Conservation (phyloP, 2,888 invertebrate species). For the Agapostemon virescens region DNA sequence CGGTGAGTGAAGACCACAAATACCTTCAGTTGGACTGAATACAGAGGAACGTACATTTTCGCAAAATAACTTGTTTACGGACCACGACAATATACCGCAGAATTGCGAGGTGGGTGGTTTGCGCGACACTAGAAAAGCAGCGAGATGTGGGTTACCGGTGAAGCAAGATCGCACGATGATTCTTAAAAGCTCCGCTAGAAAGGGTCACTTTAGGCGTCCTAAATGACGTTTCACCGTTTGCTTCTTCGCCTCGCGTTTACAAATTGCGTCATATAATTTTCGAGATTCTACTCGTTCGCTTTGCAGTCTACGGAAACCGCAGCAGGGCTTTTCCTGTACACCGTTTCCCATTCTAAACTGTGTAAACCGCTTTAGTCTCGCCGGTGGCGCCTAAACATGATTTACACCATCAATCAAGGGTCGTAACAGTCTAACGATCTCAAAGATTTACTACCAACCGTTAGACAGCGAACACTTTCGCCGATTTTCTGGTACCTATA, state of each 20-base stretch:
- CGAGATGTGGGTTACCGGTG: constrained; percentile 49
- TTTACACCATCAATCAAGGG: neutral
- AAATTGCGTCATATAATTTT: constrained; percentile 49
- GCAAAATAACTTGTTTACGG: neutral
- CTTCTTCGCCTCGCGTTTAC: constrained; percentile 28
- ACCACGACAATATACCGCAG: neutral
- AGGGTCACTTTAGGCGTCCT: constrained; percentile 51
- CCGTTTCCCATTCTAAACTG: neutral
- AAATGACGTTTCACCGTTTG: constrained; percentile 55
- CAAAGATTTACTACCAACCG: neutral
- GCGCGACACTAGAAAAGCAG: neutral
- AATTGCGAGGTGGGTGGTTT: neutral
- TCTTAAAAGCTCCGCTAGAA: constrained; percentile 50
- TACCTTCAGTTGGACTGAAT: neutral
- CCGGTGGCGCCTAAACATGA: neutral
- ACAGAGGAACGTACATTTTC: neutral
- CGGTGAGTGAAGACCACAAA: neutral
- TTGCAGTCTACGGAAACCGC: neutral
- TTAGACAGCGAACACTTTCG: neutral
- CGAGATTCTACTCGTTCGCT: neutral
- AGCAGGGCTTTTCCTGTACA: neutral
- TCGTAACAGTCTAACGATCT: neutral
- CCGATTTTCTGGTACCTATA: neutral
- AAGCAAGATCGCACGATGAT: constrained; percentile 31
- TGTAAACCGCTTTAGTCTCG: neutral